Evolutionary conservation across 2,113 vertebrate species (phyloP).

Genomic region (Condylura cristata): DNA sequence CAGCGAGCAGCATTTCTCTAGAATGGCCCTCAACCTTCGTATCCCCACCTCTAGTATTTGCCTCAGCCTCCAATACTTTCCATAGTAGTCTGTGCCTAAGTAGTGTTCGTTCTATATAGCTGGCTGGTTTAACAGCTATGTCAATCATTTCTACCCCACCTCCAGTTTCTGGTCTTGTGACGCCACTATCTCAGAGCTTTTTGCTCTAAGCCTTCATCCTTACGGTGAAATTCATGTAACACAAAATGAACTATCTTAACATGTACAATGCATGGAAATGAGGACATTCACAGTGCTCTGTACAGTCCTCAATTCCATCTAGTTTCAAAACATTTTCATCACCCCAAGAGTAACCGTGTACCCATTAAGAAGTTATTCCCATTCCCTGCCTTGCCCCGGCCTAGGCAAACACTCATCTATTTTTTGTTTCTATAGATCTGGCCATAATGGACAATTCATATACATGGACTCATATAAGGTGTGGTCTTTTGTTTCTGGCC

Average conservation of each 20-base stretch:
- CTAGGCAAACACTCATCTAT: background rate
- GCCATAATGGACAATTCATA: background rate
- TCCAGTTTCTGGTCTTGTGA: too few species aligned
- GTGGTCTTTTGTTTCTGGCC: background rate
- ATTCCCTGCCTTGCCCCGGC: background rate
- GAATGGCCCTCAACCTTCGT: too few species aligned
- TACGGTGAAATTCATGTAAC: background rate
- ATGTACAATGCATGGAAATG: background rate
- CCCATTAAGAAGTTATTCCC: background rate
- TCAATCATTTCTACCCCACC: too few species aligned
- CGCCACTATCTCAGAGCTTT: too few species aligned
- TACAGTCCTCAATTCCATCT: background rate
- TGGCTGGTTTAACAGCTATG: too few species aligned
- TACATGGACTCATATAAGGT: background rate
- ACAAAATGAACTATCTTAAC: too few species aligned
- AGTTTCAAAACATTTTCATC: background rate
- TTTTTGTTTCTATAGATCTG: slow-evolving; percentile 1
- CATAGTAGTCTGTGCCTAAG: too few species aligned
- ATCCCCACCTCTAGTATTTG: too few species aligned
- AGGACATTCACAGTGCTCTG: background rate
- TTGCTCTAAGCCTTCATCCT: too few species aligned
- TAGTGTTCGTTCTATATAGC: too few species aligned
- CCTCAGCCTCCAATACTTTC: too few species aligned
- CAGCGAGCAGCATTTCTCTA: too few species aligned
- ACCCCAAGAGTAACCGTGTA: background rate